Percentiles rank a stretch among this genome's conserved stretches.
phyloP scores from a whole-genome alignment of 2,113 vertebrate genomes.

The Ornithorhynchus anatinus region DNA sequence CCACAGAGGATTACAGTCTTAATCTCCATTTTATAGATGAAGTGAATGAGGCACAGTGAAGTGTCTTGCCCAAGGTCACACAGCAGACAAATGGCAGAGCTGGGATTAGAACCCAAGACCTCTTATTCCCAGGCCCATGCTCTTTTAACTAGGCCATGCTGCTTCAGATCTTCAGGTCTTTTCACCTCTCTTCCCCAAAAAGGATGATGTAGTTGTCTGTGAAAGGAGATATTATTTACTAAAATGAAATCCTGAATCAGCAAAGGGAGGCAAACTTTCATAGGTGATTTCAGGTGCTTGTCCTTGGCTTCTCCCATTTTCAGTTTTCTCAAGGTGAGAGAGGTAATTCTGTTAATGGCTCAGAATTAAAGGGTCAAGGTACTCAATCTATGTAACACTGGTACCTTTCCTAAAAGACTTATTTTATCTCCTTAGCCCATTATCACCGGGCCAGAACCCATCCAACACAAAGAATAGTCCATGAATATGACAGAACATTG shows the following conservation, averaged over 20 bases:
- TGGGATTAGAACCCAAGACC: too few relatives aligned
- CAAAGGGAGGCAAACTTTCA: slow-evolving; percentile 37
- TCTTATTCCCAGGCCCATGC: too few relatives aligned
- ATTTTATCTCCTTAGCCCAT: slow-evolving; percentile 57
- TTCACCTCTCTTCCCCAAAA: too few relatives aligned
- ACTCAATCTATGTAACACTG: slow-evolving; percentile 42
- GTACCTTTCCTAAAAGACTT: slow-evolving; percentile 55
- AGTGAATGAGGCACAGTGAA: too few relatives aligned
- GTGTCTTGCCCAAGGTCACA: too few relatives aligned
- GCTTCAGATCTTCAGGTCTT: too few relatives aligned
- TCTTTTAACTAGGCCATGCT: too few relatives aligned
- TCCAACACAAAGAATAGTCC: slow-evolving; percentile 63
- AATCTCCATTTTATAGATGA: too few relatives aligned
- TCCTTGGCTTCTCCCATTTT: slow-evolving; percentile 15
- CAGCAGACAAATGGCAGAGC: too few relatives aligned
- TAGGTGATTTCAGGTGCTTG: slow-evolving; percentile 54
- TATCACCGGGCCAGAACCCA: slow-evolving; percentile 60
- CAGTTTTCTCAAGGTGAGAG: slow-evolving; percentile 64
- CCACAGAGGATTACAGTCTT: too few relatives aligned
- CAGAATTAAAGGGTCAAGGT: slow-evolving; percentile 64
- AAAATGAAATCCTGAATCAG: slow-evolving; percentile 19
- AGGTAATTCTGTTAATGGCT: slow-evolving; percentile 61
- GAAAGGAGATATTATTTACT: slow-evolving; percentile 28
- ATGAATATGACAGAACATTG: slow-evolving; percentile 47
- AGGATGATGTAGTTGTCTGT: not conserved